Base-by-base conservation (phyloP, 2,888 invertebrate species). In the Eristalinus sepulchralis region DNA sequence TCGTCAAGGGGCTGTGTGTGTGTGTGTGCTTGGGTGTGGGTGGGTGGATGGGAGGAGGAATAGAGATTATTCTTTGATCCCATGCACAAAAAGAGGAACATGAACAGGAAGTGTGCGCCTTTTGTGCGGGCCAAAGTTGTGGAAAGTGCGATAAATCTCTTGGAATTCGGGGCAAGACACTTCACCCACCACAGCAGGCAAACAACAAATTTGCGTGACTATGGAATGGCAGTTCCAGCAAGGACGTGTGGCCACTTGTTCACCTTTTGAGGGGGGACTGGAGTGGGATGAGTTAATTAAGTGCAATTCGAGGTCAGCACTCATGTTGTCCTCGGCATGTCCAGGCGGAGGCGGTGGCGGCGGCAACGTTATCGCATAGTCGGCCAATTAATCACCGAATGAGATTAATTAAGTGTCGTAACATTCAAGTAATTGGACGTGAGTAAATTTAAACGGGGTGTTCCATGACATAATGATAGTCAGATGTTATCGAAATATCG, bases 351-450 rank as follows among this genome's bases (percentile, higher is more conserved):
- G 47, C 5, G 47, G 17, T 6, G 47, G 17, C 8, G 47, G 20
- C n/a, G 13, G 31, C 20, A 34, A 31, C 53, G 20, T 24, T 5
- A 5, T 13, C 33, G 55, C 24, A 17, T 17, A 47, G 24, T 47
- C 47, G 31, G 31, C 33, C 47, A 47, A 78, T 64, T 70, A 57
- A 64, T 71, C 64, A 64, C 33, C 70, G 39, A 63, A 71, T 70
- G 57, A 55, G 78, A 71, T 70, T 78, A 78, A 78, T 78, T 70
- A 71, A 70, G 63, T 70, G 70, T 62, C 63, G 55, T 36, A 22
- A 34, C 63, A 10, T 55, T 62, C 36, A 24, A 70, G 47, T 70
- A 62, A 77, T 68, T 62, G 22, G 34, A 62, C 34, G 24, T 77
- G 60, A 47, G 53, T 68, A 24, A 47, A 17, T 17, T 47, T 27